These are phyloP conservation scores for Drosophila falleni DNA, from an alignment of 2,888 invertebrate genomes.

Conservation along the genomic window DNA sequence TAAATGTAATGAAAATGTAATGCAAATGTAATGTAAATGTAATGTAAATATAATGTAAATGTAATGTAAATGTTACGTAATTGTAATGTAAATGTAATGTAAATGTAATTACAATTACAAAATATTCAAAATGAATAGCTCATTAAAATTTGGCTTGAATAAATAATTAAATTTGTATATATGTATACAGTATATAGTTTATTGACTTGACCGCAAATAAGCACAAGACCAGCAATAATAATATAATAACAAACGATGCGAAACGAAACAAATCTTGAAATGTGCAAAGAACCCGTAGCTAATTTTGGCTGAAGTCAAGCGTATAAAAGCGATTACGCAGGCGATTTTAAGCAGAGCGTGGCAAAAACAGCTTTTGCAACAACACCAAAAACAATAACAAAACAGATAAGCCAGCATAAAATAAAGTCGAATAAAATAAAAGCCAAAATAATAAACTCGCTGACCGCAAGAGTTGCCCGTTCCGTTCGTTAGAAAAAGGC, in stretches of 20 bases:
- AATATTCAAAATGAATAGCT: not conserved
- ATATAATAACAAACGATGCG: constrained; percentile 6
- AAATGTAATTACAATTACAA: no score
- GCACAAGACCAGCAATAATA: constrained; percentile 9
- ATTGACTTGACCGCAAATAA: constrained; percentile 31
- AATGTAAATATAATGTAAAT: no score
- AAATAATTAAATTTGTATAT: constrained; percentile 30
- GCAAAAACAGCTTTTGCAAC: constrained; percentile 62
- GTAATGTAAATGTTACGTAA: no score
- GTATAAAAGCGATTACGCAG: constrained; percentile 83
- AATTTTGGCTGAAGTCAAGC: constrained; percentile 83
- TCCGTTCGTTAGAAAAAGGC: constrained; percentile 14
- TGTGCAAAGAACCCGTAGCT: constrained; percentile 64
- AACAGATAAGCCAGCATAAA: constrained; percentile 73
- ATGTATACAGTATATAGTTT: no score
- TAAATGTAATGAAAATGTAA: no score
- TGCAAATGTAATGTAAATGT: no score
- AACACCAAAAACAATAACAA: constrained; percentile 27
- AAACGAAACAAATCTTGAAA: constrained; percentile 44
- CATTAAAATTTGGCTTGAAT: not conserved
- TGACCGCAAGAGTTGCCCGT: constrained; percentile 60
- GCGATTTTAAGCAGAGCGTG: constrained; percentile 50
- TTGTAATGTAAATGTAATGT: no score
- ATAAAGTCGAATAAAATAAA: constrained; percentile 59
- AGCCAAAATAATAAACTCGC: constrained; percentile 82